These are phyloP conservation scores for Dicyrtomina minuta DNA, from an alignment of 2,888 invertebrate species.

Conservation along the genomic window DNA sequence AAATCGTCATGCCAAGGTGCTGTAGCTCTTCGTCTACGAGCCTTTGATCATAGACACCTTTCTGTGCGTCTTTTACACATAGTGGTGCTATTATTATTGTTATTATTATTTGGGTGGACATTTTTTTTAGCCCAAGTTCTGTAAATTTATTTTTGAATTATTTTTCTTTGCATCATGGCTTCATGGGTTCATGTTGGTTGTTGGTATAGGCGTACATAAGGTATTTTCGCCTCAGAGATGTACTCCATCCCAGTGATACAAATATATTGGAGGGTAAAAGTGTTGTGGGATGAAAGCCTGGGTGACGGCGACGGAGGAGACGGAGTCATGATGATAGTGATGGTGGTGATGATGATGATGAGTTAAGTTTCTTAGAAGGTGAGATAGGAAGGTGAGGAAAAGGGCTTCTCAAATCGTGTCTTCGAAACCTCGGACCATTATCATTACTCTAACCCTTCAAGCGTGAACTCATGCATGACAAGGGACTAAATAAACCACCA, in stretches of 20 bases:
- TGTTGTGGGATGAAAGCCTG: not conserved
- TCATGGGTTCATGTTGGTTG: too few species aligned
- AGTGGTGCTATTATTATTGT: slow-evolving; percentile 12
- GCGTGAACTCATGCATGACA: slow-evolving; percentile 48
- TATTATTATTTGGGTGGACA: slow-evolving; percentile 44
- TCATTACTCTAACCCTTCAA: slow-evolving; percentile 48
- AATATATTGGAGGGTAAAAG: too few species aligned
- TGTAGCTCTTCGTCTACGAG: too few species aligned
- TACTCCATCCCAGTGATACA: too few species aligned
- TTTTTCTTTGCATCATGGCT: slow-evolving; percentile 1
- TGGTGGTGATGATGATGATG: slow-evolving; percentile 29
- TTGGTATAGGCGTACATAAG: too few species aligned
- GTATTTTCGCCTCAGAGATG: too few species aligned
- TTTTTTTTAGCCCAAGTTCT: slow-evolving; percentile 31
- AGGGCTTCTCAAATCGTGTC: slow-evolving; percentile 38
- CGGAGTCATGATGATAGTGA: slow-evolving; percentile 24
- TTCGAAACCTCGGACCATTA: slow-evolving; percentile 36
- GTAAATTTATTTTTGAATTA: slow-evolving; percentile 43
- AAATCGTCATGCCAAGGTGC: too few species aligned
- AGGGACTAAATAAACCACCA: slow-evolving; percentile 33
- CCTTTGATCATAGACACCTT: too few species aligned
- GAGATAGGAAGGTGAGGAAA: slow-evolving; percentile 46
- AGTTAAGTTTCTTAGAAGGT: slow-evolving; percentile 34
- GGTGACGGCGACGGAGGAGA: slow-evolving; percentile 12
- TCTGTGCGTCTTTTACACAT: too few species aligned